A percentile compares a stretch with the other conserved stretches of the same genome.
phyloP scores from a whole-genome alignment of 2,113 vertebrate species.

The Ornithorhynchus anatinus region DNA sequence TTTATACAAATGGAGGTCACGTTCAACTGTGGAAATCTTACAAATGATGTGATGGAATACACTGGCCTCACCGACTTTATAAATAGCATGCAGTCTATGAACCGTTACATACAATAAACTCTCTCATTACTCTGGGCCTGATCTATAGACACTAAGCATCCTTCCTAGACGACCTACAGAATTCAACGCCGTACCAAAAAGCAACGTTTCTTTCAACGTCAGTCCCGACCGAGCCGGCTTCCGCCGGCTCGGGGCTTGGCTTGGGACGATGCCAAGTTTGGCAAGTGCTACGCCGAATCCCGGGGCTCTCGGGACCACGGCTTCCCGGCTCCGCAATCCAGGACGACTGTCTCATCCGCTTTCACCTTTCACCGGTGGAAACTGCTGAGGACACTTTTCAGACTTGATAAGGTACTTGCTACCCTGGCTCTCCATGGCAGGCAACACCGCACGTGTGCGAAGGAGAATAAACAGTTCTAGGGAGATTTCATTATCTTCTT shows the following conservation, averaged over 20 bases:
- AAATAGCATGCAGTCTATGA: conserved; percentile 75
- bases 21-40: conserved; percentile 40
- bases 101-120: conserved; percentile 69
- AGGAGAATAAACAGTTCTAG: neutral
- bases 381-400: neutral
- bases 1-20: conserved; percentile 16
- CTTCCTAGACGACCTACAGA: conserved; percentile 62
- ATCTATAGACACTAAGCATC: conserved; percentile 52
- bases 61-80: conserved; percentile 64
- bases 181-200: conserved; percentile 65
- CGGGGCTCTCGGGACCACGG: neutral
- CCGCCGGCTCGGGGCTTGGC: conserved; percentile 21
- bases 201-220: conserved; percentile 49
- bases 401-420: conserved; percentile 21
- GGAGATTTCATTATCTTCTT: neutral
- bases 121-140: conserved; percentile 64
- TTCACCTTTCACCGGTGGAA: fast-evolving
- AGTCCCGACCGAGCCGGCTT: conserved; percentile 62
- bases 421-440: neutral
- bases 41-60: conserved; percentile 55
- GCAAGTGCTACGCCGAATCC: neutral
- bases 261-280: conserved; percentile 21
- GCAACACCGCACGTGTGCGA: neutral
- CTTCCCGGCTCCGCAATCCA: neutral
- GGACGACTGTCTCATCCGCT: neutral